Evolutionary conservation across 1,140 invertebrate species (phyloP).

Genomic region (Panagrolaimus sp.): DNA sequence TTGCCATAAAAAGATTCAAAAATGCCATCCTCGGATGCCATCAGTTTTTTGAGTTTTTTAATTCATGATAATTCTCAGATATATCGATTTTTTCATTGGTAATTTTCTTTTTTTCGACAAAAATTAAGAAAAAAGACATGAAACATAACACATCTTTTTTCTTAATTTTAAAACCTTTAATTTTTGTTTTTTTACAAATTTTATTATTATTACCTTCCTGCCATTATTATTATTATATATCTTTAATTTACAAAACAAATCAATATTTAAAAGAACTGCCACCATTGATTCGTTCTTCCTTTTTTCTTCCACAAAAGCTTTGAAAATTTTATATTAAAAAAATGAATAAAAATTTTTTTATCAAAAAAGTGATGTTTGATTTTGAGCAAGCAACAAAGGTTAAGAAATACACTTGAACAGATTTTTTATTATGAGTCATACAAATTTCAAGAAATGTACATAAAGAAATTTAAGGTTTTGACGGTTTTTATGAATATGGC

Average conservation of each 20-base stretch:
- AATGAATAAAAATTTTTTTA: background rate
- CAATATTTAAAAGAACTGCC: no score
- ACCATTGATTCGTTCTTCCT: no score
- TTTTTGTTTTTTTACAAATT: no score
- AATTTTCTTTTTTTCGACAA: no score
- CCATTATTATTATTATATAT: background rate
- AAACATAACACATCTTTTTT: background rate
- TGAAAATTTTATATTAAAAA: background rate
- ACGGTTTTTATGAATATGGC: background rate
- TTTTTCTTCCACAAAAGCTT: no score
- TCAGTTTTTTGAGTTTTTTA: slow-evolving; percentile 5
- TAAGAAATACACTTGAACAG: no score
- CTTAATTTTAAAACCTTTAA: background rate
- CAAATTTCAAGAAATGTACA: background rate
- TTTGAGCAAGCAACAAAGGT: no score
- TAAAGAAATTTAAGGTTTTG: background rate
- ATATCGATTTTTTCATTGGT: slow-evolving; percentile 8
- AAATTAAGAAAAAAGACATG: no score
- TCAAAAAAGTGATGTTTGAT: slow-evolving; percentile 2
- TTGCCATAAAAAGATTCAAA: background rate
- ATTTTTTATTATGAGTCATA: background rate
- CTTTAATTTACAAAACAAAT: no score
- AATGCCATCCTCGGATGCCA: no score
- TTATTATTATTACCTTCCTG: background rate
- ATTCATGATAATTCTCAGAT: background rate